Percentiles rank a stretch among this genome's conserved stretches.
phyloP scores from a whole-genome alignment of 2,888 invertebrate genomes.

The Doris montereyensis region DNA sequence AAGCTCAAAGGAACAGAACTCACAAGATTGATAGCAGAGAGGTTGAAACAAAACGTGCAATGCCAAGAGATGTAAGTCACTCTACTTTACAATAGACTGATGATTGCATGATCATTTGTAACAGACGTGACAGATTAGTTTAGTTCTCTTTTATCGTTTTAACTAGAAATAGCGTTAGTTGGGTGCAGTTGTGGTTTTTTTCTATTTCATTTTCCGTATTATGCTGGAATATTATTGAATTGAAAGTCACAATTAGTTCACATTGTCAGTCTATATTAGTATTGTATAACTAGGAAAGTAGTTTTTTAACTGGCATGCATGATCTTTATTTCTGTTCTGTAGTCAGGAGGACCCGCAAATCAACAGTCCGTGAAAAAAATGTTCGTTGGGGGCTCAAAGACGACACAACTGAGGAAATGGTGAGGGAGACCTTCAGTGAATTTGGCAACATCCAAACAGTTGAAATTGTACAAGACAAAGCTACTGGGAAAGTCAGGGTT shows the following conservation, averaged over 20 bases:
- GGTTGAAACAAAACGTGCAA: constrained; percentile 97
- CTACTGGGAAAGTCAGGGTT: constrained; percentile 95
- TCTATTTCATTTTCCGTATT: no score
- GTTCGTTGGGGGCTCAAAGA: constrained; percentile 95
- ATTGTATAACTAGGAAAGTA: no score
- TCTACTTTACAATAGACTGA: no score
- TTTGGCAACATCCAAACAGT: constrained; percentile 88
- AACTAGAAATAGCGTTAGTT: no score
- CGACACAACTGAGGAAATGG: constrained; percentile 90
- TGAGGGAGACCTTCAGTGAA: constrained; percentile 75
- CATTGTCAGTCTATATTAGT: no score
- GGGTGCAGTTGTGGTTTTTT: no score
- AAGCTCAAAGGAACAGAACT: constrained; percentile 86
- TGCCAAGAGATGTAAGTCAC: constrained; percentile 81
- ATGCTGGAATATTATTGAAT: no score
- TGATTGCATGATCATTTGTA: no score
- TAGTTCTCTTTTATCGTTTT: no score
- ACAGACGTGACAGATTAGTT: no score
- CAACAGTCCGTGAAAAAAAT: constrained; percentile 95
- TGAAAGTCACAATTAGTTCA: no score
- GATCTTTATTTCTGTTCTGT: neutral
- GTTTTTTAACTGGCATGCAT: no score
- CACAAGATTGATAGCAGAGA: constrained; percentile 94
- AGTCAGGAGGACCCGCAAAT: constrained; percentile 66
- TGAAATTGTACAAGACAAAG: constrained; percentile 92